phyloP scores from a whole-genome alignment of 2,888 invertebrate genomes.

The Matsumyia berberina region DNA sequence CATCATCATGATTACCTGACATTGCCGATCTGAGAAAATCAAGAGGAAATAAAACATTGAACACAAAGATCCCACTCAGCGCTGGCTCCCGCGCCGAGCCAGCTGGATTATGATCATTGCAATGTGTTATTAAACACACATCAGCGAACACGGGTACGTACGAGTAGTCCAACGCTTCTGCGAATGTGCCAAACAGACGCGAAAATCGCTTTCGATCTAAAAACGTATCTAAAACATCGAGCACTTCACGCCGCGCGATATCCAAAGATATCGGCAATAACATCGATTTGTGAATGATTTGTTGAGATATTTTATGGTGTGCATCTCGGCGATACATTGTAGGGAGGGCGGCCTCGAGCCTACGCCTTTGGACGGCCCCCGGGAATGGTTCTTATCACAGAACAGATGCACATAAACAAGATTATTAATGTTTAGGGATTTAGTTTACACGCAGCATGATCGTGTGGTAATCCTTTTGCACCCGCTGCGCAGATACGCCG shows the following conservation, averaged over 20 bases:
- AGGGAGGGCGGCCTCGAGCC: neutral
- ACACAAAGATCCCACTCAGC: constrained; percentile 2
- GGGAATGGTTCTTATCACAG: constrained; percentile 66
- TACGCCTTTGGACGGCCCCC: neutral
- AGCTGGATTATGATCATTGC: constrained; percentile 59
- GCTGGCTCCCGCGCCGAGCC: constrained; percentile 56
- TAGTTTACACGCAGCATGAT: constrained; percentile 66
- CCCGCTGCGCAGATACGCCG: constrained; percentile 61
- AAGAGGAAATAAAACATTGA: constrained; percentile 54
- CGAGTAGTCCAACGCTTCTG: constrained; percentile 4
- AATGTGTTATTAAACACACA: constrained; percentile 65
- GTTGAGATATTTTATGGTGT: constrained; percentile 37
- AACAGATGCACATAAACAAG: constrained; percentile 71
- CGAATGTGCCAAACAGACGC: constrained; percentile 37
- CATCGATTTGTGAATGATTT: constrained; percentile 67
- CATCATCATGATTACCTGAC: constrained; percentile 67
- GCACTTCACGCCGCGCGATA: constrained; percentile 30
- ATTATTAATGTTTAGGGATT: constrained; percentile 67
- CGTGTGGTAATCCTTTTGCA: constrained; percentile 60
- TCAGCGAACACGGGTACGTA: neutral
- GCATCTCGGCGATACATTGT: constrained; percentile 10
- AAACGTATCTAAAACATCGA: constrained; percentile 16
- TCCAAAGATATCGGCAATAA: constrained; percentile 37
- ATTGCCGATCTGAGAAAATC: constrained; percentile 56
- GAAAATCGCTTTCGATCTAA: constrained; percentile 37